Base-by-base conservation (phyloP, 2,113 vertebrate species). In the Dryoscopus gambensis region DNA sequence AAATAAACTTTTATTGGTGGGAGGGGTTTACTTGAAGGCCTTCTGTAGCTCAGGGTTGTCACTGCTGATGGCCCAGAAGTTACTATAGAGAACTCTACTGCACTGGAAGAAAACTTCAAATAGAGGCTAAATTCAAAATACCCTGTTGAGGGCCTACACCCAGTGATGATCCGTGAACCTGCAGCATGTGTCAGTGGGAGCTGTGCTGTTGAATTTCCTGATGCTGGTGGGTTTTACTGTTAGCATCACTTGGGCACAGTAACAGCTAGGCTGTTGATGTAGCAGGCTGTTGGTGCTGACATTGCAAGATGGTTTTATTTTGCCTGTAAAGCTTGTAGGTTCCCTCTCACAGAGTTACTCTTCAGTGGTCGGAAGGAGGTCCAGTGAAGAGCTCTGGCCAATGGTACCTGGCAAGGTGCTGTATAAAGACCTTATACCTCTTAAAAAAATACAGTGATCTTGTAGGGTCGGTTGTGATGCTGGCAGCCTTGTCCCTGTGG, bases 381-480 rank as follows among this genome's bases (percentile, higher is more conserved):
- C 18, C 62, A 44, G 10, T 57, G 50, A 81, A 81, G 74, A 81
- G 20, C 39, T 52, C 16, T 83, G 70, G 33, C 37, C n/a, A 11
- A 1, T 59, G 31, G 7, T 81, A 62, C 40, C 35, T 53, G 55
- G 50, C 15, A 25, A 49, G 10, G 19, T 74, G 15, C 64, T 39
- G 6, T 56, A 6, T 42, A 28, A 62, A 74, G 63, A 35, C 60
- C 21, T 89, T 49, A 20, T 11, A 49, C 10, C 5, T 88, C 44
- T 35, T 47, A 37, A 14, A 78, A 70, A 87, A 89, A 22, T 9
- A 7, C 0, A 0, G 7, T 50, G 10, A 20, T 68, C 49, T 71
- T 56, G 3, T n/a, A 31, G 40, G 5, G 24, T 39, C 0, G 2
- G 22, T 65, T 69, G 22, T 6, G 13, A 33, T 70, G 17, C 68